phyloP scores from a whole-genome alignment of 2,113 vertebrate genomes.

The Sitta europaea region DNA sequence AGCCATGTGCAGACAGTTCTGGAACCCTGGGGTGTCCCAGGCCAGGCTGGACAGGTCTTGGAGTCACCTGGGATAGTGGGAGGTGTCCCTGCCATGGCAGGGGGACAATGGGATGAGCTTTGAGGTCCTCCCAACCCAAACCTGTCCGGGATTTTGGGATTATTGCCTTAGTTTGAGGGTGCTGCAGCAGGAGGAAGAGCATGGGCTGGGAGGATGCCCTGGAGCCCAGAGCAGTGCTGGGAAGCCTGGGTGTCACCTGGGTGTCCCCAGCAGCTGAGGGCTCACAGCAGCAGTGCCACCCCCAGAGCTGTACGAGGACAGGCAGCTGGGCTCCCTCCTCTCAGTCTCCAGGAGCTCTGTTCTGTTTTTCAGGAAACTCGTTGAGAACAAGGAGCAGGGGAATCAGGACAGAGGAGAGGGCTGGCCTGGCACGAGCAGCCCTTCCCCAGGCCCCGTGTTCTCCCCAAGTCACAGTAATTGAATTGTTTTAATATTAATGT shows the following conservation, averaged over 20 bases:
- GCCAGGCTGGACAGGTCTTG: background rate
- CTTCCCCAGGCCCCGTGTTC: background rate
- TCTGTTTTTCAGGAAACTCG: background rate
- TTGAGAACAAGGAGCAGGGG: background rate
- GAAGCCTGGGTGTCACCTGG: rapidly evolving
- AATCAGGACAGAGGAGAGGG: background rate
- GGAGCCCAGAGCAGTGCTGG: background rate
- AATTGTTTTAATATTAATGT: slow-evolving; percentile 58
- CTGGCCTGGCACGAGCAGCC: background rate
- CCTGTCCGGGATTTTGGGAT: background rate
- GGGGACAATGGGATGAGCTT: rapidly evolving
- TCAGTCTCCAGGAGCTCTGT: background rate
- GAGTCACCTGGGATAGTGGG: background rate
- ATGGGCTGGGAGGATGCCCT: background rate
- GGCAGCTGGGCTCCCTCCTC: background rate
- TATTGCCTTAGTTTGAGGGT: rapidly evolving
- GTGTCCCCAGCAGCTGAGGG: background rate
- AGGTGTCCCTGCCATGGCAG: background rate
- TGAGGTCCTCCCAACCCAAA: background rate
- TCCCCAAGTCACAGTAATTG: slow-evolving; percentile 3
- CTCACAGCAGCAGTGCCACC: background rate
- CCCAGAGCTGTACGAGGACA: background rate
- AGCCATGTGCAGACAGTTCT: background rate
- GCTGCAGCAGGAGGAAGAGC: background rate
- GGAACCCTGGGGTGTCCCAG: background rate